Evolutionary conservation across 1,140 invertebrate genomes (phyloP).

Genomic region (Vanessa tameamea): DNA sequence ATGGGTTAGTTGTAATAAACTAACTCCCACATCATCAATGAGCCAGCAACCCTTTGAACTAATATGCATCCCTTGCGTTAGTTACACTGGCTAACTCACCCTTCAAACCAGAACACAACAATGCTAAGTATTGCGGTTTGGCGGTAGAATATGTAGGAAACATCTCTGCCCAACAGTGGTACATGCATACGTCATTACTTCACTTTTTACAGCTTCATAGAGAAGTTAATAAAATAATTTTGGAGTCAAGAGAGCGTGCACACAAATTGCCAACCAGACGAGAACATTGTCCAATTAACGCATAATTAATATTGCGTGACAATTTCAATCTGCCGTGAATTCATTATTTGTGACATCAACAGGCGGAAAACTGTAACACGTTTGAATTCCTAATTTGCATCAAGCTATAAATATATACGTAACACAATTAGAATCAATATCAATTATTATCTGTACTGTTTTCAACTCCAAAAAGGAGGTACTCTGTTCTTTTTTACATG

Average conservation of each 20-base stretch:
- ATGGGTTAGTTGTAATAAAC: too few relatives aligned
- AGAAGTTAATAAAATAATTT: slow-evolving; percentile 4
- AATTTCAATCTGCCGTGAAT: slow-evolving; percentile 39
- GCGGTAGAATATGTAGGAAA: neutral
- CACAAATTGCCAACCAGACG: slow-evolving; percentile 32
- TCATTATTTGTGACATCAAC: slow-evolving; percentile 22
- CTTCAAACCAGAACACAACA: neutral
- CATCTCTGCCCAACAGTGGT: neutral
- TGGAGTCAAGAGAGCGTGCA: slow-evolving; percentile 5
- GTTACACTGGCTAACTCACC: too few relatives aligned
- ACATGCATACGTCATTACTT: neutral
- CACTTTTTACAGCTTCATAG: neutral
- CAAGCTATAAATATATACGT: neutral
- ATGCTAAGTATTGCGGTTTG: too few relatives aligned
- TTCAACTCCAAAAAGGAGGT: too few relatives aligned
- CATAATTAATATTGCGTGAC: slow-evolving; percentile 47
- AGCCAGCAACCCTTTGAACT: too few relatives aligned
- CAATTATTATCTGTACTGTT: too few relatives aligned
- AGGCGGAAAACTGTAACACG: neutral
- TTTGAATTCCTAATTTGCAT: slow-evolving; percentile 1
- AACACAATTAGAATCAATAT: neutral
- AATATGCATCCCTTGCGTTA: too few relatives aligned
- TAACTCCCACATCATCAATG: too few relatives aligned
- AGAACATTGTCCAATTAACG: slow-evolving; percentile 33
- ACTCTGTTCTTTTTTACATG: too few relatives aligned